Evolutionary conservation across 2,888 invertebrate species (phyloP).

Genomic region (Ophraella communa): DNA sequence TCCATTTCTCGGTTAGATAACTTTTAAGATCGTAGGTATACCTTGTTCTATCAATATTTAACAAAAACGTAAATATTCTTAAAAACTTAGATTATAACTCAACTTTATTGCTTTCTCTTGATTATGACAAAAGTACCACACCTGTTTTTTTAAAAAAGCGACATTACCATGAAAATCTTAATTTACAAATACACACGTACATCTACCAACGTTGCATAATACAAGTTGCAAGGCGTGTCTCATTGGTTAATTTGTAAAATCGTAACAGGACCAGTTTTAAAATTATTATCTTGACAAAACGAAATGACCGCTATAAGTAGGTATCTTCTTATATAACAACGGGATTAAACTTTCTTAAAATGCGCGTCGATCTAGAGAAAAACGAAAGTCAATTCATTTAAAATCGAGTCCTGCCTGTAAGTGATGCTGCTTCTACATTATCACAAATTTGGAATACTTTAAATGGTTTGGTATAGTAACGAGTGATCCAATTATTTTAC

Average conservation of each 20-base stretch:
- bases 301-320: too few relatives aligned
- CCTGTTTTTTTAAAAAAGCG: background rate
- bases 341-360: background rate
- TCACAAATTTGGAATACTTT: background rate
- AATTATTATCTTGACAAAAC: background rate
- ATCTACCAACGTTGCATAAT: too few relatives aligned
- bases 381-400: background rate
- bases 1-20: too few relatives aligned
- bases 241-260: background rate
- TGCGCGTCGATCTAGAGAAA: background rate
- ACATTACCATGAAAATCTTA: background rate
- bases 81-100: too few relatives aligned
- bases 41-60: too few relatives aligned
- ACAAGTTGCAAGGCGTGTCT: background rate
- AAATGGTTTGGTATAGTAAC: background rate
- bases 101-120: background rate
- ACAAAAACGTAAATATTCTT: too few relatives aligned
- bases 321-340: background rate
- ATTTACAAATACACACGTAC: background rate
- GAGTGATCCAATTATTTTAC: background rate
- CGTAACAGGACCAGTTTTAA: background rate
- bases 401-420: background rate
- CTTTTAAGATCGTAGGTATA: too few relatives aligned
- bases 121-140: background rate
- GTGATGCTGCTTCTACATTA: background rate